phyloP scores from a whole-genome alignment of 2,888 invertebrate species.

The Cloeon dipterum region DNA sequence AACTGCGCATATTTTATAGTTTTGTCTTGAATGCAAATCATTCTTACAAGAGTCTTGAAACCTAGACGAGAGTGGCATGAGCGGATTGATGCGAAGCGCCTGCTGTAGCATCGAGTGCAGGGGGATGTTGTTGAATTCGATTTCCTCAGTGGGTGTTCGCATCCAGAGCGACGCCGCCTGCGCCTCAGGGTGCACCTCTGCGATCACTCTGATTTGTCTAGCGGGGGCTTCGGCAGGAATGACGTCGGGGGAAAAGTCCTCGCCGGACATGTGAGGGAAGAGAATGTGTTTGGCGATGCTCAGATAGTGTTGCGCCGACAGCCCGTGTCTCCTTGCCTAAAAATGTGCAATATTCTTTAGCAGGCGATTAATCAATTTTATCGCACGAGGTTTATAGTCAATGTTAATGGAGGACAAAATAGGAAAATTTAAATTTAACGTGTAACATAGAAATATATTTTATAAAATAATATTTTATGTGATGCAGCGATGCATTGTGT shows the following conservation, averaged over 20 bases:
- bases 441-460: too few species aligned
- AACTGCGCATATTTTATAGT: too few species aligned
- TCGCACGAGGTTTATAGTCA: too few species aligned
- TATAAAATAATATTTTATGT: too few species aligned
- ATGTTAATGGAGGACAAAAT: too few species aligned
- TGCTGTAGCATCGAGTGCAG: background rate
- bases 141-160: background rate
- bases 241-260: background rate
- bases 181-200: background rate
- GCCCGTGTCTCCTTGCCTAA: background rate
- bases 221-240: background rate
- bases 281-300: background rate
- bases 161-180: background rate
- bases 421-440: too few species aligned
- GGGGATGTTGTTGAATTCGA: background rate
- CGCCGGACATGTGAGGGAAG: slow-evolving; percentile 1
- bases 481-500: too few species aligned
- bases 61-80: background rate
- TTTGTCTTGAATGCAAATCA: too few species aligned
- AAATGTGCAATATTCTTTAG: too few species aligned
- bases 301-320: background rate
- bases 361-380: too few species aligned
- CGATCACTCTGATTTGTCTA: background rate
- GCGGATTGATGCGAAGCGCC: background rate
- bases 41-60: slow-evolving; percentile 1